Evolutionary conservation across 2,113 vertebrate genomes (phyloP).

Genomic region (Pogonocichla stellata): DNA sequence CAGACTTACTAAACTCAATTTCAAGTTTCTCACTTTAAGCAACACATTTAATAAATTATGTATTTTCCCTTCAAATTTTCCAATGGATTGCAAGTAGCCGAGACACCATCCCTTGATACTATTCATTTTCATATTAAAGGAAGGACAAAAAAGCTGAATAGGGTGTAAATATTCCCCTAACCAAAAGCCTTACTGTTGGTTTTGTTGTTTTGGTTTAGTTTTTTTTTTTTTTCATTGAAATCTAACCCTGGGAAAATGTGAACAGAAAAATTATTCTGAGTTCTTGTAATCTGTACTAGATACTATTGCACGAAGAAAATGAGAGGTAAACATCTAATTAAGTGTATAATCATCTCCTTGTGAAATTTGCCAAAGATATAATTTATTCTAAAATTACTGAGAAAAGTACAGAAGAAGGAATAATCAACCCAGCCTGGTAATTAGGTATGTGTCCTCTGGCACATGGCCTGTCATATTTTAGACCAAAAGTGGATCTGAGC

Average conservation of each 20-base stretch:
- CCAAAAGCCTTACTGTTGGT: background rate
- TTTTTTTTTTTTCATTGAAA: background rate
- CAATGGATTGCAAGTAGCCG: conserved; percentile 5
- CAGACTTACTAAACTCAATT: conserved; percentile 63
- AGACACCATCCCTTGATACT: conserved; percentile 12
- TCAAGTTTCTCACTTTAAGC: conserved; percentile 70
- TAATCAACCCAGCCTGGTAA: conserved; percentile 64
- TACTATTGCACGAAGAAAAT: conserved; percentile 25
- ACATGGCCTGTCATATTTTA: background rate
- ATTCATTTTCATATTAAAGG: conserved; percentile 68
- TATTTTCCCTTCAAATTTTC: conserved; percentile 64
- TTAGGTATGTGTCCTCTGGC: conserved; percentile 61
- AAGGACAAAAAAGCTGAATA: conserved; percentile 23
- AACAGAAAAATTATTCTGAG: conserved; percentile 42
- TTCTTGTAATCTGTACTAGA: conserved; percentile 56
- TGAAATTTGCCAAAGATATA: conserved; percentile 66
- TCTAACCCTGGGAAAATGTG: conserved; percentile 51
- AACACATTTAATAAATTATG: conserved; percentile 72
- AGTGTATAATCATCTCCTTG: conserved; percentile 59
- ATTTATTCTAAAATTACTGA: conserved; percentile 72
- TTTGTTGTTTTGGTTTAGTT: background rate
- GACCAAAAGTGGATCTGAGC: background rate
- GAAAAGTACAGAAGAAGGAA: conserved; percentile 65
- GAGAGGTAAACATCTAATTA: conserved; percentile 69
- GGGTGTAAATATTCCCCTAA: background rate